Base-by-base conservation (phyloP, 2,113 vertebrate species). In the Pseudorasbora parva region DNA sequence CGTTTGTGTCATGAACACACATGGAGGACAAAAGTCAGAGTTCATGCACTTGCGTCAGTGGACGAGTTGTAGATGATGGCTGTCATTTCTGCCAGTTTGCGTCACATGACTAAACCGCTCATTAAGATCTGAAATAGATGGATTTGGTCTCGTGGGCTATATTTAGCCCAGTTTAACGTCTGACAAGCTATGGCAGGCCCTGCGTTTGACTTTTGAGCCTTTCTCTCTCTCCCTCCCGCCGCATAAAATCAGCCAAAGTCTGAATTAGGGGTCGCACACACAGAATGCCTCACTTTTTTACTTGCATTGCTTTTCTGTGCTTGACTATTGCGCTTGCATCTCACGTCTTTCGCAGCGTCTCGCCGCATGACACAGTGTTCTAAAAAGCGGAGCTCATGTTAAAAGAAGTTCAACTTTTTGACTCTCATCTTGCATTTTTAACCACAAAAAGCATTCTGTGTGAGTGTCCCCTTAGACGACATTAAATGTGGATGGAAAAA, bases 71-170 rank as follows among this genome's bases (percentile, higher is more conserved):
- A 37, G 76, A 80, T 64, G 78, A 82, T 79, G 84, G 69, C 82
- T 83, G 73, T 79, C 75, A 82, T 83, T 79, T 82, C 47, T 78
- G 78, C 41, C 71, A 49, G 78, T 84, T 33, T 85, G 74, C 57
- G 30, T 86, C 86, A 87, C 88, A 89, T 88, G 84, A 86, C 84
- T 82, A 83, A 54, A 57, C 77, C 37, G 64, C 85, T 82, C 80
- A 86, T 88, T 86, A 88, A 80, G 84, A 87, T 68, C 71, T 84
- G 79, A 89, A 87, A 88, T 86, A 89, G 82, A 89, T 82, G 71
- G 82, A 82, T 81, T 85, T 82, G 37, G 78, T 62, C 82, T 76
- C 19, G 2, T 15, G 30, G 69, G 56, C 84, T 91, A 89, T 89
- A 87, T 87, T 89, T 88, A 88, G 82, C 79, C 23, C 64, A 56